Percentiles rank a stretch among this genome's conserved stretches.
These are phyloP conservation scores for Carterocephalus palaemon DNA, from an alignment of 2,888 invertebrate species.

Conservation along the genomic window DNA sequence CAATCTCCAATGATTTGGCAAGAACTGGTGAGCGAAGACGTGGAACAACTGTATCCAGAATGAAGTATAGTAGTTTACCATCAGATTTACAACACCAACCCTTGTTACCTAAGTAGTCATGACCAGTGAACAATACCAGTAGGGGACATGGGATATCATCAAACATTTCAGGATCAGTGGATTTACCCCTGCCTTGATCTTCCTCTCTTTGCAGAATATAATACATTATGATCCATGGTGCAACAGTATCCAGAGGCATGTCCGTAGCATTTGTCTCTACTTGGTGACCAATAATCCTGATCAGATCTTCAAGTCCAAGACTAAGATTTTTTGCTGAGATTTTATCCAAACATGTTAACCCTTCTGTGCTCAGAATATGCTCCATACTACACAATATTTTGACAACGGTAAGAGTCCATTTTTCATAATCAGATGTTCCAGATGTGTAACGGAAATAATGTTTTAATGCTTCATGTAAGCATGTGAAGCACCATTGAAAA, in stretches of 20 bases:
- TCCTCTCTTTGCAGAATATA: slow-evolving; percentile 87
- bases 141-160: slow-evolving; percentile 85
- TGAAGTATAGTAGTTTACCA: slow-evolving; percentile 88
- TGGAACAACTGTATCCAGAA: slow-evolving; percentile 85
- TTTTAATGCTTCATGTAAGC: slow-evolving; percentile 85
- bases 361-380: slow-evolving; percentile 65
- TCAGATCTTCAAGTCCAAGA: slow-evolving; percentile 85
- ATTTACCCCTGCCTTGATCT: slow-evolving; percentile 80
- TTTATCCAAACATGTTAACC: slow-evolving; percentile 69
- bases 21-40: slow-evolving; percentile 82
- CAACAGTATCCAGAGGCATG: slow-evolving; percentile 83
- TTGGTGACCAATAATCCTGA: slow-evolving; percentile 87
- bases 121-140: slow-evolving; percentile 88
- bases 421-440: slow-evolving; percentile 64
- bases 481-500: slow-evolving; percentile 87
- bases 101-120: slow-evolving; percentile 87
- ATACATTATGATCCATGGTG: slow-evolving; percentile 92
- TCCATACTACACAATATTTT: slow-evolving; percentile 71
- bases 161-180: slow-evolving; percentile 57
- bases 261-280: slow-evolving; percentile 84
- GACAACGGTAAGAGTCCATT: slow-evolving; percentile 66
- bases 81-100: slow-evolving; percentile 89
- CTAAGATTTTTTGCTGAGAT: slow-evolving; percentile 80
- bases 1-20: slow-evolving; percentile 81
- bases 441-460: slow-evolving; percentile 77